These are phyloP conservation scores for Pterocles burchelli DNA, from an alignment of 2,113 vertebrate genomes.

Conservation along the genomic window DNA sequence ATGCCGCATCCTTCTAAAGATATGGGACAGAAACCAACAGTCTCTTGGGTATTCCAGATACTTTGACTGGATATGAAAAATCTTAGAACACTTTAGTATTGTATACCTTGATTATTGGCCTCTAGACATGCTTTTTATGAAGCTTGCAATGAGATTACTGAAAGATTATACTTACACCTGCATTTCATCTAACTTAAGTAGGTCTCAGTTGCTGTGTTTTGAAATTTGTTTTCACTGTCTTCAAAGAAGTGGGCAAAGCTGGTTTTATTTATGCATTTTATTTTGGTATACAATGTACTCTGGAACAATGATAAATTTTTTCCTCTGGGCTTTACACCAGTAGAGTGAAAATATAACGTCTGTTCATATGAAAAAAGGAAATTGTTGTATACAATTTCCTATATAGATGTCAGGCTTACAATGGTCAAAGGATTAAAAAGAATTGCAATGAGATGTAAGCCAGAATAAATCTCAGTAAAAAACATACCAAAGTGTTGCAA, in stretches of 20 bases:
- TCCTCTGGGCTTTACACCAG: conserved; percentile 50
- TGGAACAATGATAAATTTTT: conserved; percentile 27
- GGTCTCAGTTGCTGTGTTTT: not conserved
- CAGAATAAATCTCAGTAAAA: conserved; percentile 6
- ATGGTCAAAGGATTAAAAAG: conserved; percentile 19
- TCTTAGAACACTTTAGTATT: conserved; percentile 20
- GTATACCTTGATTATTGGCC: not conserved
- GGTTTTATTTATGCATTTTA: conserved; percentile 8
- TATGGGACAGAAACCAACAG: not conserved
- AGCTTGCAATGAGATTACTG: conserved; percentile 36
- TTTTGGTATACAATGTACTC: conserved; percentile 35
- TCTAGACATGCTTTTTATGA: not conserved
- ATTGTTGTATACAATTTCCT: conserved; percentile 34
- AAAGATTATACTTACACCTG: conserved; percentile 44
- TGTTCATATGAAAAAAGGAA: conserved; percentile 23
- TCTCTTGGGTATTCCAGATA: not conserved
- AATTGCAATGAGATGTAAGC: conserved; percentile 21
- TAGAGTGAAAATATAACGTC: conserved; percentile 38
- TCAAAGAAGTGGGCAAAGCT: conserved; percentile 9
- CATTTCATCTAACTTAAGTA: conserved; percentile 41
- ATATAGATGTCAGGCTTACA: not conserved
- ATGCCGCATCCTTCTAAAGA: not conserved
- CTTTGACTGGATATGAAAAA: not conserved
- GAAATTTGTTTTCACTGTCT: conserved; percentile 51
- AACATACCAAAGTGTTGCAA: conserved; percentile 3